phyloP scores from a whole-genome alignment of 2,888 invertebrate genomes.

The Parascotia fuliginaria region DNA sequence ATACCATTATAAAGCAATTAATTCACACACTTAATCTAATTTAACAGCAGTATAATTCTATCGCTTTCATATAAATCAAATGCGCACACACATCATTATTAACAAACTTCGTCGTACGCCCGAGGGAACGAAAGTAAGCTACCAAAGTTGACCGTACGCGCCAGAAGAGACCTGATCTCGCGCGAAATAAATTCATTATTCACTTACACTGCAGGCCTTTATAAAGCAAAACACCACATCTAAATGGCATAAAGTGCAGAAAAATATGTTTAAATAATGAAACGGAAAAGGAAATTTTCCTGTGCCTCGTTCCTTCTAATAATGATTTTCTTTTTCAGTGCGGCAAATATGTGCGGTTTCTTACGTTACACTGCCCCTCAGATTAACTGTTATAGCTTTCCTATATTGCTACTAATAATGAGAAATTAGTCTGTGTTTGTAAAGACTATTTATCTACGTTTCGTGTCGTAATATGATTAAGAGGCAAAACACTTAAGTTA shows the following conservation, averaged over 20 bases:
- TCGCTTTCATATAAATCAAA: constrained; percentile 39
- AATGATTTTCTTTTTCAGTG: too few relatives aligned
- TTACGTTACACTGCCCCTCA: constrained; percentile 27
- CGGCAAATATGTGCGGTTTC: constrained; percentile 17
- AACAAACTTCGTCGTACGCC: constrained; percentile 49
- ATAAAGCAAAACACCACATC: too few relatives aligned
- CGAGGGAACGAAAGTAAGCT: constrained; percentile 70
- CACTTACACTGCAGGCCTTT: constrained; percentile 52
- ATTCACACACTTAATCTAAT: constrained; percentile 1
- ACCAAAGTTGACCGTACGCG: constrained; percentile 49
- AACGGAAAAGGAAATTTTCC: too few relatives aligned
- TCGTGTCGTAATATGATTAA: constrained; percentile 5
- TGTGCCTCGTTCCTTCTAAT: too few relatives aligned
- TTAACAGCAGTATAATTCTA: constrained; percentile 7
- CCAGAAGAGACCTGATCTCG: constrained; percentile 46
- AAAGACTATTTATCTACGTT: constrained; percentile 17
- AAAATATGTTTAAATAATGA: too few relatives aligned
- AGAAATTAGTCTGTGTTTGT: constrained; percentile 30
- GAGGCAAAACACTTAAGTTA: not conserved
- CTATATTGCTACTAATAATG: constrained; percentile 31
- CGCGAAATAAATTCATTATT: constrained; percentile 69
- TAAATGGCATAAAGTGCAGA: too few relatives aligned
- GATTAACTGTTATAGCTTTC: constrained; percentile 39
- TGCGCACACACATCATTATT: constrained; percentile 42
- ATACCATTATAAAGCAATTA: constrained; percentile 2